Conservation (phyloP, 2,888 invertebrate genomes). For the Eugnorisma glareosa region DNA sequence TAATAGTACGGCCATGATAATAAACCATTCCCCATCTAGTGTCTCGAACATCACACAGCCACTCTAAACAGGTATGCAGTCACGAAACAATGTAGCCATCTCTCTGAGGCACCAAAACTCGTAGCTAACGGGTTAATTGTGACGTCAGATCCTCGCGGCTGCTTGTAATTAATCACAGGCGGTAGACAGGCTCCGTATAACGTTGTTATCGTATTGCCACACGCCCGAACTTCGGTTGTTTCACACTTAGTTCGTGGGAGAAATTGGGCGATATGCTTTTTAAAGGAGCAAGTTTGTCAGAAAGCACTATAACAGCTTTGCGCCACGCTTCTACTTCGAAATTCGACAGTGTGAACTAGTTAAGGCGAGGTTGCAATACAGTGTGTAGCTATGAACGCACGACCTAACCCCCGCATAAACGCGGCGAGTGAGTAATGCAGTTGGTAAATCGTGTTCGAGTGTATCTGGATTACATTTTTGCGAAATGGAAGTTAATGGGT, state of each 20-base stretch:
- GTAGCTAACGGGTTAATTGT: slow-evolving; percentile 48
- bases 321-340: too few species aligned
- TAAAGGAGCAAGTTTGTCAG: too few species aligned
- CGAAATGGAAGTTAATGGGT: too few species aligned
- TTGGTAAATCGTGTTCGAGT: too few species aligned
- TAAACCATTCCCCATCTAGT: not conserved
- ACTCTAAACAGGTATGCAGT: slow-evolving; percentile 8
- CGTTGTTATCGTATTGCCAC: slow-evolving; percentile 61
- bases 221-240: slow-evolving; percentile 40
- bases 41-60: not conserved
- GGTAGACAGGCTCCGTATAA: slow-evolving; percentile 48
- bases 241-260: slow-evolving; percentile 32
- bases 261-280: slow-evolving; percentile 21
- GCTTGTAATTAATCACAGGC: slow-evolving; percentile 64
- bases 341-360: too few species aligned
- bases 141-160: slow-evolving; percentile 25
- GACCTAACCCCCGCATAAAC: too few species aligned
- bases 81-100: slow-evolving; percentile 9
- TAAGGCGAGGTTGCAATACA: too few species aligned
- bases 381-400: too few species aligned
- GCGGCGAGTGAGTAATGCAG: too few species aligned
- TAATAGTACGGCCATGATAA: not conserved
- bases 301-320: too few species aligned
- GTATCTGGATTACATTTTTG: too few species aligned
- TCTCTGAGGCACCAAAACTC: slow-evolving; percentile 35